These are phyloP conservation scores for Petrocephalus sullivani DNA, from an alignment of 2,797 vertebrate genomes.

Conservation along the genomic window DNA sequence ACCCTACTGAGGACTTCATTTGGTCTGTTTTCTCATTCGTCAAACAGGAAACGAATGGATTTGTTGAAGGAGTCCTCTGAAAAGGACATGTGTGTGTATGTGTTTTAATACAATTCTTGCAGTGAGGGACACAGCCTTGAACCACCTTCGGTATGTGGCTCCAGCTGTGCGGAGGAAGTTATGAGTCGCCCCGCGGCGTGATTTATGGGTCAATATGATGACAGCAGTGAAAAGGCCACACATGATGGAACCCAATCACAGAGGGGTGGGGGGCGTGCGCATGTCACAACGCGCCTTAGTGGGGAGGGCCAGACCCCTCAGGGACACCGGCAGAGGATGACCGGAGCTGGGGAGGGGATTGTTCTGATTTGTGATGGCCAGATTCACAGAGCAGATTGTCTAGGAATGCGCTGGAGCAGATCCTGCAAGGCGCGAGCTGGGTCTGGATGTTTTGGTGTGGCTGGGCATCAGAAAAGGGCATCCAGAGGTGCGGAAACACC, in stretches of 20 bases:
- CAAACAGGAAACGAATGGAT: not conserved
- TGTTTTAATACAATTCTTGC: not conserved
- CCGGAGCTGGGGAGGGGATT: constrained; percentile 44
- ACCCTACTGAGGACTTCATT: not conserved
- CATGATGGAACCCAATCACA: constrained; percentile 5
- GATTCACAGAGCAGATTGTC: constrained; percentile 50
- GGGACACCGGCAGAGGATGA: constrained; percentile 53
- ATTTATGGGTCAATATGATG: constrained; percentile 22
- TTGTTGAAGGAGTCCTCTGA: not conserved
- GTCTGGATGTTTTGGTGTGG: not conserved
- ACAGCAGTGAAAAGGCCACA: constrained; percentile 12
- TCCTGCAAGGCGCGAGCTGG: constrained; percentile 43
- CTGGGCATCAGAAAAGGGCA: not conserved
- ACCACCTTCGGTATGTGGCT: not conserved
- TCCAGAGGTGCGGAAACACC: not conserved
- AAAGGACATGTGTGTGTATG: not conserved
- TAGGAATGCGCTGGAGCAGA: constrained; percentile 25
- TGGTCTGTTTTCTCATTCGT: not conserved
- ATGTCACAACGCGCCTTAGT: not conserved
- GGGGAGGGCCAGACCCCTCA: constrained; percentile 35
- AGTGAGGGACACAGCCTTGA: not conserved
- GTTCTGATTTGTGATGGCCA: constrained; percentile 50
- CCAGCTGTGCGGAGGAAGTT: constrained; percentile 2
- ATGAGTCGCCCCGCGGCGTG: not conserved
- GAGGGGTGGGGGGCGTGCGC: not conserved